Conservation (phyloP, 2,888 invertebrate species). For the Danaus chrysippus region DNA sequence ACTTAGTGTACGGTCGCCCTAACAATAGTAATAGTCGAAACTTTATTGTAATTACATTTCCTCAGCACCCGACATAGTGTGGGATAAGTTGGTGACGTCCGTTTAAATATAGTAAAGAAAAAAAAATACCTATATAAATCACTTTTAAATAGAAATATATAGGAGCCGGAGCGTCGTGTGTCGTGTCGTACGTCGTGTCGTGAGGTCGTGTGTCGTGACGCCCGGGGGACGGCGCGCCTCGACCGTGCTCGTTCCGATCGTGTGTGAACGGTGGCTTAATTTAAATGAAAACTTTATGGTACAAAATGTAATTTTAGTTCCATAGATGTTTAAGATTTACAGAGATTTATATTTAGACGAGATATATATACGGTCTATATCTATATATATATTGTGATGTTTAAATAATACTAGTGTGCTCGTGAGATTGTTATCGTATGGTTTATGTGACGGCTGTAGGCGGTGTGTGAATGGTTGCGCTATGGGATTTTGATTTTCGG, state of each 20-base stretch:
- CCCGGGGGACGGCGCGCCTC: conserved; percentile 32
- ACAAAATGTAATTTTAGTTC: conserved; percentile 76
- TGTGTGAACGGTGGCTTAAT: conserved; percentile 60
- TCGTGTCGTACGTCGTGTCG: conserved; percentile 26
- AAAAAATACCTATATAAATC: conserved; percentile 61
- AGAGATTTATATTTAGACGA: conserved; percentile 69
- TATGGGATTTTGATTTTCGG: conserved; percentile 39
- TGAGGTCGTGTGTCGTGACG: conserved; percentile 18
- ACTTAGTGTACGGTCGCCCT: conserved; percentile 42
- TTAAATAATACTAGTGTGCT: conserved; percentile 52
- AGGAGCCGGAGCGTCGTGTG: conserved; percentile 54
- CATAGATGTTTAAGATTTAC: conserved; percentile 71
- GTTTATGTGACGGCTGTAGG: conserved; percentile 50
- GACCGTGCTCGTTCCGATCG: conserved; percentile 41
- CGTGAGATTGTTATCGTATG: conserved; percentile 56
- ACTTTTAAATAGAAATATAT: conserved; percentile 63
- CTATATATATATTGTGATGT: conserved; percentile 35
- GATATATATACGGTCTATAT: conserved; percentile 43
- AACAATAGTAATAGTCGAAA: conserved; percentile 49
- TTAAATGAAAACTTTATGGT: conserved; percentile 68
- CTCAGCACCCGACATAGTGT: conserved; percentile 57
- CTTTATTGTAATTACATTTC: conserved; percentile 61
- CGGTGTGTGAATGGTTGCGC: conserved; percentile 40
- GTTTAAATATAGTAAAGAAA: conserved; percentile 65
- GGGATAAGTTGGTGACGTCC: conserved; percentile 71